These are phyloP conservation scores for Eristalinus aeneus DNA, from an alignment of 2,888 invertebrate genomes.

Conservation along the genomic window DNA sequence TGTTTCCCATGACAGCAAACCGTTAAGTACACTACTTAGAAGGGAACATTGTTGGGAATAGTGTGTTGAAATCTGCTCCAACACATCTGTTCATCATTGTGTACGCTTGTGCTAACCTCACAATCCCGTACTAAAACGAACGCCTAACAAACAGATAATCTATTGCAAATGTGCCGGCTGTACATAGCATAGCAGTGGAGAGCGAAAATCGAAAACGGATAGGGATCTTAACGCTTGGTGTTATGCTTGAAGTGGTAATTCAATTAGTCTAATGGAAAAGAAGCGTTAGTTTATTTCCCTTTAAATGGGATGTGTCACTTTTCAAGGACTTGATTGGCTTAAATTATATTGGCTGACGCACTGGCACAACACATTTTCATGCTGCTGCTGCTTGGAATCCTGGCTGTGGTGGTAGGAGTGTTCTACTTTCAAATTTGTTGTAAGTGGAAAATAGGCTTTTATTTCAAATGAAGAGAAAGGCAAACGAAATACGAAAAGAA, in stretches of 20 bases:
- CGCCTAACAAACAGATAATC: neutral
- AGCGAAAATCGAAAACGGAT: neutral
- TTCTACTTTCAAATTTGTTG: neutral
- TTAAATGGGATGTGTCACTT: neutral
- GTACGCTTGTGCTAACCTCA: too few relatives aligned
- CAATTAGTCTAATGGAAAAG: slow-evolving; percentile 23
- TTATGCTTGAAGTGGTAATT: neutral
- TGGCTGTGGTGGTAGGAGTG: neutral
- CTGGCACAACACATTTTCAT: neutral
- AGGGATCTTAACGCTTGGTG: neutral
- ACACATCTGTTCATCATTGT: too few relatives aligned
- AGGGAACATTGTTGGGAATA: too few relatives aligned
- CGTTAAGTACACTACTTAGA: too few relatives aligned
- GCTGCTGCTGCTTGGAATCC: neutral
- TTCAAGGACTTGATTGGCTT: neutral
- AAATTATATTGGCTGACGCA: neutral
- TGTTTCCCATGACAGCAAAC: too few relatives aligned
- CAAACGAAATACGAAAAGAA: too few relatives aligned
- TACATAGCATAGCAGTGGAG: neutral
- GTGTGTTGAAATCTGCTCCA: too few relatives aligned
- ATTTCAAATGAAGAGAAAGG: neutral
- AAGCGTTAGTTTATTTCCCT: neutral
- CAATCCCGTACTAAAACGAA: neutral
- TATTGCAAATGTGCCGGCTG: neutral
- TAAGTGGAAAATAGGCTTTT: neutral